Conservation (phyloP, 1,140 invertebrate genomes). For the Trichomalopsis sarcophagae region DNA sequence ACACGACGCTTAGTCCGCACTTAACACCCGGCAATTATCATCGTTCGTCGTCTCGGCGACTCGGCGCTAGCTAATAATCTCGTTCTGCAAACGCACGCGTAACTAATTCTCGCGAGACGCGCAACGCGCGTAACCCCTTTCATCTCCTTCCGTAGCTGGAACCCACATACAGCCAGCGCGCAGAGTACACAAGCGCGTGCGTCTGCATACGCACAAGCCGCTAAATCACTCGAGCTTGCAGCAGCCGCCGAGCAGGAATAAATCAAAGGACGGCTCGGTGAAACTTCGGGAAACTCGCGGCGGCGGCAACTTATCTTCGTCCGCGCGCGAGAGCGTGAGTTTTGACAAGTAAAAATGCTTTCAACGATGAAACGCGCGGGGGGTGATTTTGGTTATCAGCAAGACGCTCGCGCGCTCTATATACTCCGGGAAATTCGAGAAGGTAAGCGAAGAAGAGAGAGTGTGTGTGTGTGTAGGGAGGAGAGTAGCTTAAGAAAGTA, state of each 20-base stretch:
- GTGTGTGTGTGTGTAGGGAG: background rate
- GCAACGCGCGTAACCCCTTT: background rate
- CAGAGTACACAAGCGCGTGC: background rate
- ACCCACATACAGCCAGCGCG: no score
- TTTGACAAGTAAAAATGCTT: slow-evolving; percentile 39
- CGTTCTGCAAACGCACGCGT: background rate
- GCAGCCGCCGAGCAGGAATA: background rate
- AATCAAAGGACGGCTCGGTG: background rate
- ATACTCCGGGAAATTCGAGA: slow-evolving; percentile 23
- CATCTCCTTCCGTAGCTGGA: background rate
- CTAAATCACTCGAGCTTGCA: slow-evolving; percentile 1
- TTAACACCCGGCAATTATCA: background rate
- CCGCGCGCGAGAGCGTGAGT: background rate
- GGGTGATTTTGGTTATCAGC: slow-evolving; percentile 37
- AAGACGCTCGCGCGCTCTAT: background rate
- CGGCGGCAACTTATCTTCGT: background rate
- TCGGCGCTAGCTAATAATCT: background rate
- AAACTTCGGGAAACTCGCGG: background rate
- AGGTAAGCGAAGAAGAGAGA: background rate
- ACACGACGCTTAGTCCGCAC: background rate
- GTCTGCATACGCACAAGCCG: slow-evolving; percentile 2
- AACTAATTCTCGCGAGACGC: background rate
- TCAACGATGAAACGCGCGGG: background rate
- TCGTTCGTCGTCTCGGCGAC: background rate
- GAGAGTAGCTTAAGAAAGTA: slow-evolving; percentile 41